Percentiles rank a stretch among this genome's conserved stretches.
Evolutionary conservation across 2,888 invertebrate species (phyloP).

Genomic region (Rhagonycha lutea): DNA sequence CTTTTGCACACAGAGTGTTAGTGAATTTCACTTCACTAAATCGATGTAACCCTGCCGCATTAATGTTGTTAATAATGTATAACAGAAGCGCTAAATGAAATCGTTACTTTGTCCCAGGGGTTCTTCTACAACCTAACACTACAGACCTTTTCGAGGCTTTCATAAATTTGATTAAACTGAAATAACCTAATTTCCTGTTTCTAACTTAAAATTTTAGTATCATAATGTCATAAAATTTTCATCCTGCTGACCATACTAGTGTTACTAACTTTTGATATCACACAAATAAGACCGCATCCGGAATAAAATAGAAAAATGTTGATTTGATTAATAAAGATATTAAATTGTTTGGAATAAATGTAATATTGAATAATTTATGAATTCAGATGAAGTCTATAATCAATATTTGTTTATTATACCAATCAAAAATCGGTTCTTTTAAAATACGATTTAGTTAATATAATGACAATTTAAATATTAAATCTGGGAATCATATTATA

Average conservation of each 20-base stretch:
- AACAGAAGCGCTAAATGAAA: conserved; percentile 9
- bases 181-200: not conserved
- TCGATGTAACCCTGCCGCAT: conserved; percentile 1
- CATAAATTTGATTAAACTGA: conserved; percentile 7
- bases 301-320: not conserved
- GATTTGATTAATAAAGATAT: too few relatives aligned
- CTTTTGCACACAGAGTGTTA: not conserved
- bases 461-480: not conserved
- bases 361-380: not conserved
- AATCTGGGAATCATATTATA: not conserved
- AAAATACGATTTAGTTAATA: not conserved
- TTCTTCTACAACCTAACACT: conserved; percentile 1
- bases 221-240: not conserved
- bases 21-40: conserved; percentile 2
- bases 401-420: not conserved
- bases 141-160: conserved; percentile 1
- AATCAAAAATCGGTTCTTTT: too few relatives aligned
- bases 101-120: conserved; percentile 11
- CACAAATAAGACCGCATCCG: not conserved
- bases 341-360: too few relatives aligned
- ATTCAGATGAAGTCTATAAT: not conserved
- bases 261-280: not conserved
- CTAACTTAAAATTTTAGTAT: not conserved
- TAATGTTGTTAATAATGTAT: conserved; percentile 14
- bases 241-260: not conserved